Evolutionary conservation across 2,797 vertebrate species (phyloP).

Genomic region (Acanthornis magna): DNA sequence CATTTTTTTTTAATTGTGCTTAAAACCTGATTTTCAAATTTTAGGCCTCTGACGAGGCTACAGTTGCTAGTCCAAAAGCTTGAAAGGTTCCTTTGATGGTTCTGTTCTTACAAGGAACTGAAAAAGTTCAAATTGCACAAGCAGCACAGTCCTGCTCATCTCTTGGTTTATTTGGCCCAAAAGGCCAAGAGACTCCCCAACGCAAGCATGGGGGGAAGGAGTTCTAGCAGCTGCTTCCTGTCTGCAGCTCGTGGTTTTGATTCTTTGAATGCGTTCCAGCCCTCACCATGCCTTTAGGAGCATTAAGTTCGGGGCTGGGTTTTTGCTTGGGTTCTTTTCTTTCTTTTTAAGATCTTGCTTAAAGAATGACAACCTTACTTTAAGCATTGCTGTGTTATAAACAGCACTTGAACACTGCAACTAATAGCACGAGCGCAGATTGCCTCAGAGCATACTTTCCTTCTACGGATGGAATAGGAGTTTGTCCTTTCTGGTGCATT

Average conservation of each 20-base stretch:
- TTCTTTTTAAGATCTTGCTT: neutral
- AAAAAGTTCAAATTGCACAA: neutral
- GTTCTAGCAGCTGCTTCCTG: neutral
- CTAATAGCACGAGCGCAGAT: accelerated
- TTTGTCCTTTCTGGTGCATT: neutral
- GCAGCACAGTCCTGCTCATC: neutral
- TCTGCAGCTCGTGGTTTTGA: neutral
- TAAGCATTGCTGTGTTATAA: neutral
- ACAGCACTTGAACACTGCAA: too few species aligned
- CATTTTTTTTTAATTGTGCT: neutral
- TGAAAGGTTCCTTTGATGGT: neutral
- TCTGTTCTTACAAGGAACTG: neutral
- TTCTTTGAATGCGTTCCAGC: neutral
- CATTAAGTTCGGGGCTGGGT: neutral
- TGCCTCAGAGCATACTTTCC: neutral
- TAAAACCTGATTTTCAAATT: neutral
- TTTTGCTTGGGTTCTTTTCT: neutral
- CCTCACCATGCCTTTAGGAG: neutral
- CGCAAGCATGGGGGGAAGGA: neutral
- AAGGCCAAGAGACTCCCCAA: neutral
- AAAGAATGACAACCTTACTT: neutral
- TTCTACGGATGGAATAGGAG: neutral
- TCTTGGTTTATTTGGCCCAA: neutral
- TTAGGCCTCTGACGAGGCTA: accelerated
- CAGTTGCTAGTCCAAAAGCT: neutral